phyloP scores from a whole-genome alignment of 2,113 vertebrate species.

The Uria aalge region DNA sequence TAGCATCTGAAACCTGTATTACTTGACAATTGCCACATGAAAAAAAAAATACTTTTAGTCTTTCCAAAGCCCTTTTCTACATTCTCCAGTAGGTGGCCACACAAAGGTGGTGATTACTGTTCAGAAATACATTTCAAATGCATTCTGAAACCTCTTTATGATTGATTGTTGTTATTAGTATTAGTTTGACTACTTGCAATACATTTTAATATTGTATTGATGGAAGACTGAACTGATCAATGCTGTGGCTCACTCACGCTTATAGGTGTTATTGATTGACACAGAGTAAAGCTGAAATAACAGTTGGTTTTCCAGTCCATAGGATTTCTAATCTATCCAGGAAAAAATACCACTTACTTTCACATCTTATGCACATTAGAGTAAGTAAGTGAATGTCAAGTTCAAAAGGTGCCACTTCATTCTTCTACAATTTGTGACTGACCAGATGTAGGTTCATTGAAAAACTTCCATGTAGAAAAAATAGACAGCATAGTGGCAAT shows the following conservation, averaged over 20 bases:
- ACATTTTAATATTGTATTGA: background rate
- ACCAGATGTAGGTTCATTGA: background rate
- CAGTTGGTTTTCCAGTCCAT: background rate
- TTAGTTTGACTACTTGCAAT: background rate
- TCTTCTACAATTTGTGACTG: background rate
- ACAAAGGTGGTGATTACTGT: background rate
- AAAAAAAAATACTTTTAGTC: background rate
- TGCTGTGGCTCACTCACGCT: background rate
- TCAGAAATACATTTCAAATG: background rate
- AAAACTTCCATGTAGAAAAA: background rate
- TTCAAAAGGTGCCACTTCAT: background rate
- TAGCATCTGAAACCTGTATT: background rate
- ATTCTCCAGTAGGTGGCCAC: background rate
- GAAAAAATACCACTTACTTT: background rate
- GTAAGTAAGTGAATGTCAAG: background rate
- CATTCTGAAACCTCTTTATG: background rate
- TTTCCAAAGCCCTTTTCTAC: background rate
- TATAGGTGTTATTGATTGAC: background rate
- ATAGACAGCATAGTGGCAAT: fast-evolving
- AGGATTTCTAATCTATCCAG: background rate
- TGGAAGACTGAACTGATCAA: background rate
- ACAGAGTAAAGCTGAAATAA: background rate
- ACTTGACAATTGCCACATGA: background rate
- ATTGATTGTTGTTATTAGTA: background rate
- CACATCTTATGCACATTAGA: background rate